Evolutionary conservation across 1,140 invertebrate species (phyloP), one percentile per base, ranked within the genome.

Genomic region (Caerostris extrusa): DNA sequence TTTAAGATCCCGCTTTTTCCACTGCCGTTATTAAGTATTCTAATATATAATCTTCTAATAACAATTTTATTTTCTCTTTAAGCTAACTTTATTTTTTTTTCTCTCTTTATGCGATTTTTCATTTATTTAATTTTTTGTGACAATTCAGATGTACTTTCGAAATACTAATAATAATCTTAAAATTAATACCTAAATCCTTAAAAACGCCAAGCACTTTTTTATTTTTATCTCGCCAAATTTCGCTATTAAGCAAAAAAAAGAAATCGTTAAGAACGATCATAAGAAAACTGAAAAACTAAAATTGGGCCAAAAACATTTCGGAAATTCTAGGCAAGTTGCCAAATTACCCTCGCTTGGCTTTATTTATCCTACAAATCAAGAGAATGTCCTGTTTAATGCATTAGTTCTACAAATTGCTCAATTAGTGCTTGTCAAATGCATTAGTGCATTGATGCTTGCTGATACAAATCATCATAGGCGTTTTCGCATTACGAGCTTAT

Each of bases 331-430:
- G 71, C 71, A 77, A 12, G 34, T 5, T 77, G 71, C 71, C 71
- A 77, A 77, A 77, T 77, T 34, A 77, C 71, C 34, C 71, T 77
- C 71, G 71, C 53, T 77, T 77, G 53, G 71, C 50, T 77, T 77
- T 77, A 77, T 77, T 77, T 77, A 77, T 77, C 71, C 8, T 50
- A 77, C 71, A 77, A 77, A 77, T 77, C 71, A 77, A 77, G 71
- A 50, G 71, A 77, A 53, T 12, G 34, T 77, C 71, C 53, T 77
- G 71, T 77, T 77, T 77, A 77, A 77, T 77, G 71, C 71, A 77
- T 77, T 77, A 77, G 71, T 4, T 77, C 71, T 77, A 77, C 71
- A 77, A 77, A 77, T 77, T 77, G 71, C 34, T 77, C 71, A 77
- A 77, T 77, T 77, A 77, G 71, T 77, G 34, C 71, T 77, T 77